phyloP scores from a whole-genome alignment of 2,113 vertebrate genomes.

The Candoia aspera region DNA sequence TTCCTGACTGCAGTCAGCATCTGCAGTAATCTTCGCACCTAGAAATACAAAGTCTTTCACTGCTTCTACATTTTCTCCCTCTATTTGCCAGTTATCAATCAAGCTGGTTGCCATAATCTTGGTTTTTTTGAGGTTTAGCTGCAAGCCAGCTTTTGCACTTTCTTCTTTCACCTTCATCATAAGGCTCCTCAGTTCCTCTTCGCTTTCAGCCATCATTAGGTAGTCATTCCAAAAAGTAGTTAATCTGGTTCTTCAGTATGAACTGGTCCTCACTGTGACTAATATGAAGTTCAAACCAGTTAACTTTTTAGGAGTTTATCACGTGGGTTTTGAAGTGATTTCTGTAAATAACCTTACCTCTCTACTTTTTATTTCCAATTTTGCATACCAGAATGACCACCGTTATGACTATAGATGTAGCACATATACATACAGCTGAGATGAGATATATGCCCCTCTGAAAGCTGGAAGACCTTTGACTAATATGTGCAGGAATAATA shows the following conservation, averaged over 20 bases:
- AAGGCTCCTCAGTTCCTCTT: too few relatives aligned
- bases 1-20: too few relatives aligned
- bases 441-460: neutral
- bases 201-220: too few relatives aligned
- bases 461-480: neutral
- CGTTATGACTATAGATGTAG: neutral
- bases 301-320: neutral
- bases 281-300: neutral
- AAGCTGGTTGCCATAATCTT: too few relatives aligned
- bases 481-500: neutral
- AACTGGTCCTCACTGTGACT: neutral
- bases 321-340: neutral
- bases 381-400: neutral
- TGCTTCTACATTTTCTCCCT: too few relatives aligned
- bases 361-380: slow-evolving; percentile 11
- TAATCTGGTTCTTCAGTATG: neutral
- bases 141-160: too few relatives aligned
- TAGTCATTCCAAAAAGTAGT: neutral
- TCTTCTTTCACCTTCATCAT: too few relatives aligned
- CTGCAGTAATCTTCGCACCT: too few relatives aligned
- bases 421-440: neutral
- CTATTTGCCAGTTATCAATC: too few relatives aligned
- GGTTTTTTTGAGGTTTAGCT: too few relatives aligned
- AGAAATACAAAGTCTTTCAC: too few relatives aligned
- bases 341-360: slow-evolving; percentile 2